Evolutionary conservation across 2,797 vertebrate genomes (phyloP), one percentile per base, ranked within the genome.

Genomic region (Diplodus sargus): DNA sequence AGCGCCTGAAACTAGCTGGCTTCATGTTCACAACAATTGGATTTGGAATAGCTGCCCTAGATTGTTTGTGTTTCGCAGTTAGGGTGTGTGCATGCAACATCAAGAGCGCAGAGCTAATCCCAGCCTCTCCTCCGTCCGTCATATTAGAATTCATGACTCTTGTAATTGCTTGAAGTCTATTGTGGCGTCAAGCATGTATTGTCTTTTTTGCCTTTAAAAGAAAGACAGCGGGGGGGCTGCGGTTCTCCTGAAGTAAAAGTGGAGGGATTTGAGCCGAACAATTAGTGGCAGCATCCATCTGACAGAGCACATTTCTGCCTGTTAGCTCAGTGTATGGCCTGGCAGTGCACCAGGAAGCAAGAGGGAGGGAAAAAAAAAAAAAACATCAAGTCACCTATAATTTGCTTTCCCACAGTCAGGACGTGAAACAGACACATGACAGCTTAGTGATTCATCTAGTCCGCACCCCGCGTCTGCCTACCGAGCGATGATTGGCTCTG

Each of bases 11-110:
- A 93, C 91, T 92, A 91, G 90, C 90, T 93, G 91, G 93, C 92
- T 93, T 93, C 93, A 94, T 95, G 90, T 93, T 93, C 92, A 94
- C 92, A 93, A 92, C 93, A 95, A 95, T 93, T 95, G 93, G 90
- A 95, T 94, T 94, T 93, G 87, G 91, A 92, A 94, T 89, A 86
- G 91, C 89, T 94, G 94, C 87, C 93, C 93, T 88, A 94, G 92
- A 94, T 94, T 94, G 93, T 93, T 94, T 94, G 91, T 91, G 88
- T 90, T 91, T 85, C 79, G 78, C 84, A 86, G 80, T 85, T 85
- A 75, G 86, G 77, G 68, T 64, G 58, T 71, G 75, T 81, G 79
- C 76, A 66, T 82, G 69, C 79, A 76, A 84, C 84, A 91, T 89
- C 70, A 88, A 89, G 80, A 88, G 87, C 67, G 80, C 81, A 79